Conservation (phyloP, 2,797 vertebrate genomes). For the Paguma larvata region DNA sequence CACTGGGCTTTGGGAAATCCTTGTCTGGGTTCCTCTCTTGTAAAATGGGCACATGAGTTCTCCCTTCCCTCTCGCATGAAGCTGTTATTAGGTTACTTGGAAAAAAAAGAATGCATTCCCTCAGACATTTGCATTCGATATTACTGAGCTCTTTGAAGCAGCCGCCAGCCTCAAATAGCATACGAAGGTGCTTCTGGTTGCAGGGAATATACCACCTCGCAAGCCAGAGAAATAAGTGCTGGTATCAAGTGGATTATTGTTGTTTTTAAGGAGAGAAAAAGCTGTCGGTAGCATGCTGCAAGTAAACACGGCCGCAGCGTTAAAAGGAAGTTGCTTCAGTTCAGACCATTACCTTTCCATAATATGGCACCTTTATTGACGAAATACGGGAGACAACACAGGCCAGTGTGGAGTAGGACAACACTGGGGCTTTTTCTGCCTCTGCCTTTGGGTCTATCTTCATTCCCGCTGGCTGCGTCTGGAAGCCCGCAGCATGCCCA, state of each 20-base stretch:
- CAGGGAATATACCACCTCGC: neutral
- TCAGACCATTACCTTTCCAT: neutral
- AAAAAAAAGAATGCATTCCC: conserved; percentile 33
- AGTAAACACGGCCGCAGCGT: neutral
- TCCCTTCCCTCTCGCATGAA: neutral
- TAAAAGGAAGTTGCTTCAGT: neutral
- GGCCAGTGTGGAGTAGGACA: neutral
- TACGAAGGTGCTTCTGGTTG: neutral
- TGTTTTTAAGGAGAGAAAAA: neutral
- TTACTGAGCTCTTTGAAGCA: neutral
- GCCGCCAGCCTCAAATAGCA: neutral
- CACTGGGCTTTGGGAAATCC: neutral
- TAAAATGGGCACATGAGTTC: neutral
- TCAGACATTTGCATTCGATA: neutral
- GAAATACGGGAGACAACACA: neutral
- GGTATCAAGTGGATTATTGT: neutral
- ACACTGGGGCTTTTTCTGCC: neutral
- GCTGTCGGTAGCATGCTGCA: neutral
- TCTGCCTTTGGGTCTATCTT: neutral
- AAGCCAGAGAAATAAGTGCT: neutral
- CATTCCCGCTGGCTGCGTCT: neutral
- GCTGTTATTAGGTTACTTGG: neutral
- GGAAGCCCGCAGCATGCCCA: neutral
- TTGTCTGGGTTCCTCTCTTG: neutral
- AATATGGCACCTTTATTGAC: neutral